These are phyloP conservation scores for Oreortyx pictus DNA, from an alignment of 2,797 vertebrate species.

Conservation along the genomic window DNA sequence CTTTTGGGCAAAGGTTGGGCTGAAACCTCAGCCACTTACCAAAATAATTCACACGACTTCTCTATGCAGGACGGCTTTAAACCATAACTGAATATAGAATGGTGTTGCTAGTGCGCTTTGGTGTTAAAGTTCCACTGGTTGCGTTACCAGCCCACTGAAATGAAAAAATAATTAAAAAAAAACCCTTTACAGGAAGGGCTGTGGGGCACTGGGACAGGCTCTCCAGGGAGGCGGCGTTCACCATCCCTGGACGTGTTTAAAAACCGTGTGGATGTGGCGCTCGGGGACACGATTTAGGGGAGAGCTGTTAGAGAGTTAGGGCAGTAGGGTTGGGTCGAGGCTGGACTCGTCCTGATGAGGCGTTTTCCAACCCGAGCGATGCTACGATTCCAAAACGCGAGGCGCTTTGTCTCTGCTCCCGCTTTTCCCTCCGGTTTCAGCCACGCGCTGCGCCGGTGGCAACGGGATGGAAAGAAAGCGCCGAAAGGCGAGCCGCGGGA, in stretches of 20 bases:
- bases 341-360: too few species aligned
- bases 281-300: too few species aligned
- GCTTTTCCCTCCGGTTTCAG: background rate
- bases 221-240: too few species aligned
- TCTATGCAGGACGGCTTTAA: background rate
- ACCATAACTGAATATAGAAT: background rate
- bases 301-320: too few species aligned
- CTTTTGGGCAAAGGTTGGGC: background rate
- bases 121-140: background rate
- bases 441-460: background rate
- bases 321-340: too few species aligned
- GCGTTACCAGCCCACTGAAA: background rate
- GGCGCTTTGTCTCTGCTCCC: background rate
- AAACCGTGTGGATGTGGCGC: too few species aligned
- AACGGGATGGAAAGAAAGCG: background rate
- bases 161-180: background rate
- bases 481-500: background rate
- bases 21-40: background rate
- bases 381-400: background rate
- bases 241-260: too few species aligned
- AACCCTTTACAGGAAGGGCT: too few species aligned
- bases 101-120: accelerated
- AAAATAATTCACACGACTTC: background rate
- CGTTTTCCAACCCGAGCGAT: too few species aligned
- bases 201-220: too few species aligned